Conservation (phyloP, 2,888 invertebrate species). For the Thalpophila matura region DNA sequence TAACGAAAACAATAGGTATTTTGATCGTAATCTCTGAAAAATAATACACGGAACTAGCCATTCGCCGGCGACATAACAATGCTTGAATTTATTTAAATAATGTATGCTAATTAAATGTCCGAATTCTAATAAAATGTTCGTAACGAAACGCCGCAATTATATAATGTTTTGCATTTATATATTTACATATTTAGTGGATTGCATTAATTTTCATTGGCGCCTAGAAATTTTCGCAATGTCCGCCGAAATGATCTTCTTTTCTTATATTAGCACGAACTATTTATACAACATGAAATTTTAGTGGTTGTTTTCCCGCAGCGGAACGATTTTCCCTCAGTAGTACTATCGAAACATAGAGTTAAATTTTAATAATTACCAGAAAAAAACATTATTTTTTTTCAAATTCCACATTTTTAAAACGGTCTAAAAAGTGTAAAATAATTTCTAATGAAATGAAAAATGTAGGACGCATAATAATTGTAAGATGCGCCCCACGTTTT, state of each 20-base stretch:
- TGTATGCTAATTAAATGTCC: conserved; percentile 50
- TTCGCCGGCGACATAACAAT: conserved; percentile 51
- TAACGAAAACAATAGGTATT: conserved; percentile 50
- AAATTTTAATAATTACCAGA: too few species aligned
- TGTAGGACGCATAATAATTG: too few species aligned
- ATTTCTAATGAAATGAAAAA: too few species aligned
- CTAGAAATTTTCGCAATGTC: conserved; percentile 2
- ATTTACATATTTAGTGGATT: conserved; percentile 44
- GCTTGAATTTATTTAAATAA: conserved; percentile 51
- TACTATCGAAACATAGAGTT: too few species aligned
- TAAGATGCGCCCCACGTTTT: too few species aligned
- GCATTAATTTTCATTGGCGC: conserved; percentile 35
- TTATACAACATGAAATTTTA: too few species aligned
- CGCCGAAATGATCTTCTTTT: neutral
- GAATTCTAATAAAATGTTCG: conserved; percentile 55
- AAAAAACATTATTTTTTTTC: too few species aligned
- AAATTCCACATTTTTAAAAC: too few species aligned
- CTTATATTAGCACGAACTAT: too few species aligned
- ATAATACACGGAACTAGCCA: conserved; percentile 56
- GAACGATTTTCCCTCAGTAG: too few species aligned
- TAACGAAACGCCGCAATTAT: conserved; percentile 46
- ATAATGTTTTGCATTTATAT: conserved; percentile 50
- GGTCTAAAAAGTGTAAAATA: too few species aligned
- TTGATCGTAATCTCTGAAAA: conserved; percentile 51
- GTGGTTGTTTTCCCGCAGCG: too few species aligned